Conservation (phyloP, 1,140 invertebrate species). For the Micrasema longulum region DNA sequence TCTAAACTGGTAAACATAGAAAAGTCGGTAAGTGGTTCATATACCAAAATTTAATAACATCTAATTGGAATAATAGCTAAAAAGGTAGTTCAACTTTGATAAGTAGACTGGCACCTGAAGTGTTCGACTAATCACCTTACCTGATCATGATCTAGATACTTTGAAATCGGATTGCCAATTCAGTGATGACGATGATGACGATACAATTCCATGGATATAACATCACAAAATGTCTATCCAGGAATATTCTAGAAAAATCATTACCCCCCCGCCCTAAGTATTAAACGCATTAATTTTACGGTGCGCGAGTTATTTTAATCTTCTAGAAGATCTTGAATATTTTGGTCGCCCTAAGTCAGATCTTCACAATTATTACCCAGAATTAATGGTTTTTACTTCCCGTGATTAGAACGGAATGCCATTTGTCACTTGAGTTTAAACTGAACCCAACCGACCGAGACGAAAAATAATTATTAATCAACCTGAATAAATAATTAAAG, state of each 20-base stretch:
- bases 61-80: too few species aligned
- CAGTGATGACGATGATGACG: too few species aligned
- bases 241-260: conserved; percentile 7
- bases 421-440: conserved; percentile 48
- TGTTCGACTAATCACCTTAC: too few species aligned
- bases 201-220: too few species aligned
- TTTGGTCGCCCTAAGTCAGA: conserved; percentile 40
- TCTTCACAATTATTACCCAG: conserved; percentile 51
- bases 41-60: too few species aligned
- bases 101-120: too few species aligned
- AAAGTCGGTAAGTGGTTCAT: too few species aligned
- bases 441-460: conserved; percentile 19
- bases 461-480: conserved; percentile 3
- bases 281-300: conserved; percentile 12
- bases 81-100: too few species aligned
- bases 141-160: too few species aligned
- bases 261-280: not conserved
- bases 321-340: conserved; percentile 41
- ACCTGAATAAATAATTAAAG: too few species aligned
- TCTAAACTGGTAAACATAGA: too few species aligned
- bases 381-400: conserved; percentile 52
- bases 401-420: conserved; percentile 49
- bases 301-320: not conserved
- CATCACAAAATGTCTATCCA: not conserved
- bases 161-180: too few species aligned